Percentiles rank a stretch among this genome's conserved stretches.
These are phyloP conservation scores for Phodopus roborovskii DNA, from an alignment of 2,113 vertebrate genomes.

Conservation along the genomic window DNA sequence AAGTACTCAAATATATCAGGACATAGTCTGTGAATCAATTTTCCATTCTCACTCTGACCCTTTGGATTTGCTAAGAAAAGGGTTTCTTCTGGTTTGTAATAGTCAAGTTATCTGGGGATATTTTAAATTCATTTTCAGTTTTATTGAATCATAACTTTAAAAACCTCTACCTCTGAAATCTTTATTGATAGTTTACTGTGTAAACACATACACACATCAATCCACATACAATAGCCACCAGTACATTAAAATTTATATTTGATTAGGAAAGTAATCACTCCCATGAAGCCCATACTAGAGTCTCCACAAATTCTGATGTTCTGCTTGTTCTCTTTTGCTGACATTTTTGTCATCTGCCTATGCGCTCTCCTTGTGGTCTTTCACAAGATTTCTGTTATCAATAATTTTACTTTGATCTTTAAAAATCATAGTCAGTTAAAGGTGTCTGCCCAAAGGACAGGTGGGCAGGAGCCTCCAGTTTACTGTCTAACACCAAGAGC, in stretches of 20 bases:
- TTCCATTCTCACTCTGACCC: background rate
- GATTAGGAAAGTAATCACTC: background rate
- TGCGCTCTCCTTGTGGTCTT: fast-evolving
- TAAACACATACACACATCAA: background rate
- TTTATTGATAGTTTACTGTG: background rate
- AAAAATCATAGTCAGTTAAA: background rate
- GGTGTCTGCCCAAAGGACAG: fast-evolving
- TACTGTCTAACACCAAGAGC: background rate
- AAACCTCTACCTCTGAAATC: background rate
- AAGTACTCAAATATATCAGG: background rate
- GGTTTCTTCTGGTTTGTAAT: background rate
- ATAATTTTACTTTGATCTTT: background rate
- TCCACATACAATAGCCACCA: too few species aligned
- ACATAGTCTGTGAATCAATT: background rate
- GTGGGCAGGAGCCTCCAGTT: background rate
- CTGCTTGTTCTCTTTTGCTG: background rate
- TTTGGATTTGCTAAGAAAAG: background rate
- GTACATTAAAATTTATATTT: background rate
- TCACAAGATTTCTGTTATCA: background rate
- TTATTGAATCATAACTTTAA: background rate
- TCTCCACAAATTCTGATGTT: background rate
- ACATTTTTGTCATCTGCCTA: background rate
- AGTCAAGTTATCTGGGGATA: background rate
- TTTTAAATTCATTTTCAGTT: background rate
- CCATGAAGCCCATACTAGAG: background rate